Base-by-base conservation (phyloP, 2,797 vertebrate genomes). In the Ambastaia sidthimunki region DNA sequence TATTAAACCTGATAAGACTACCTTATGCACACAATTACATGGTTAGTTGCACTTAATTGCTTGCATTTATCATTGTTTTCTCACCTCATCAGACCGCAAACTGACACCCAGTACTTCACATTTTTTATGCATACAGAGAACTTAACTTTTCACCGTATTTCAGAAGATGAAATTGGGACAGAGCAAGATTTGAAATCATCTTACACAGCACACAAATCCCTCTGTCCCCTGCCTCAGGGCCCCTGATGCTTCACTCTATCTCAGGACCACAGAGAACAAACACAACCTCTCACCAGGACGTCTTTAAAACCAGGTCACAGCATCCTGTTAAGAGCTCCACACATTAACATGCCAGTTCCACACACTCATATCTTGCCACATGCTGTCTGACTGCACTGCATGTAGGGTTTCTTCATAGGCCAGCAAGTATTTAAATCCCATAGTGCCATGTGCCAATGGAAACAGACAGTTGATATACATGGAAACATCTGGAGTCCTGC, bases 101-200 rank as follows among this genome's bases (percentile, higher is more conserved):
- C n/a, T n/a, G 3, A 65, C 1, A 65, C 10, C 1, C 18, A 65
- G 16, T 65, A 37, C 41, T 44, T 44, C 0, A 37, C 4, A 7
- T 37, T 37, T 37, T 10, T 44, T 10, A 44, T 44, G 9, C 41
- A 44, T 44, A 44, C 10, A 44, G 41, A 44, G 9, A 44, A 37
- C 34, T 7, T 37, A 37, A 44, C 41, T 44, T 44, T 44, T 44
- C 10, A 44, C 41, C 10, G 10, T 44, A 44, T 63, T 50, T 63
- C 15, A 62, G 5, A 71, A 71, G 11, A 13, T 23, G 47, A 78
- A 87, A 89, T 90, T 91, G 92, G 91, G 87, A 85, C 87, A 91
- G 85, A 84, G 78, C 78, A 69, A 83, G 85, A 79, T 89, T 87
- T 92, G 84, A 68, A 76, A 76, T 23, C 48, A 50, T 71, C 55